A percentile compares a stretch with the other conserved stretches of the same genome.
These are phyloP conservation scores for Falcaria lacertinaria DNA, from an alignment of 2,888 invertebrate genomes.

Conservation along the genomic window DNA sequence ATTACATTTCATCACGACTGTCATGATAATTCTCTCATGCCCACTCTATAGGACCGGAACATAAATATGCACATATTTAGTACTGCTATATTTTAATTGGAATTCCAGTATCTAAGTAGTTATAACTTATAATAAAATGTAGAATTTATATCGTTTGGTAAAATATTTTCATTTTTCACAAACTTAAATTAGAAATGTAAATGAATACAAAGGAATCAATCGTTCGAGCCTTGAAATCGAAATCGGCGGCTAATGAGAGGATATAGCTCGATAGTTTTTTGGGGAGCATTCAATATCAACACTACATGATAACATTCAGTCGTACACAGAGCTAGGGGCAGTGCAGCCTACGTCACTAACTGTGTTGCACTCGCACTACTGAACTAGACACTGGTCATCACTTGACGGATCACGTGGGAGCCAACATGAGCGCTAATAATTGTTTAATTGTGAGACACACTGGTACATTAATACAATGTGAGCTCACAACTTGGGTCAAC, in stretches of 20 bases:
- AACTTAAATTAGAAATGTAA: neutral
- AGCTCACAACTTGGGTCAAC: neutral
- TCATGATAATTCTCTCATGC: too few species aligned
- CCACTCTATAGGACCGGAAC: too few species aligned
- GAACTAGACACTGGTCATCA: slow-evolving; percentile 29
- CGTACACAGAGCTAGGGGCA: slow-evolving; percentile 16
- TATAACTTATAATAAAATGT: too few species aligned
- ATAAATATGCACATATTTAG: too few species aligned
- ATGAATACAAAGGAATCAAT: neutral
- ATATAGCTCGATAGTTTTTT: neutral
- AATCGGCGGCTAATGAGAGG: neutral
- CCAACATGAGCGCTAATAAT: neutral
- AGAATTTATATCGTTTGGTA: too few species aligned
- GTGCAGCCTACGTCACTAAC: slow-evolving; percentile 41
- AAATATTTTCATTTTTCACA: neutral
- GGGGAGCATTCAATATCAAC: neutral
- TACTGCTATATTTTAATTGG: too few species aligned
- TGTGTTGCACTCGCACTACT: slow-evolving; percentile 43
- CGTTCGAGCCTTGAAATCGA: too few species aligned
- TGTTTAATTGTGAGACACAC: neutral
- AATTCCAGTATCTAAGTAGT: too few species aligned
- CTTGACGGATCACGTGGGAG: slow-evolving; percentile 10
- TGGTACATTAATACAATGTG: neutral
- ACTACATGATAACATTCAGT: slow-evolving; percentile 2
- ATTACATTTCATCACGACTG: too few species aligned